Evolutionary conservation across 2,797 vertebrate genomes (phyloP).

Genomic region (Taeniopygia guttata): DNA sequence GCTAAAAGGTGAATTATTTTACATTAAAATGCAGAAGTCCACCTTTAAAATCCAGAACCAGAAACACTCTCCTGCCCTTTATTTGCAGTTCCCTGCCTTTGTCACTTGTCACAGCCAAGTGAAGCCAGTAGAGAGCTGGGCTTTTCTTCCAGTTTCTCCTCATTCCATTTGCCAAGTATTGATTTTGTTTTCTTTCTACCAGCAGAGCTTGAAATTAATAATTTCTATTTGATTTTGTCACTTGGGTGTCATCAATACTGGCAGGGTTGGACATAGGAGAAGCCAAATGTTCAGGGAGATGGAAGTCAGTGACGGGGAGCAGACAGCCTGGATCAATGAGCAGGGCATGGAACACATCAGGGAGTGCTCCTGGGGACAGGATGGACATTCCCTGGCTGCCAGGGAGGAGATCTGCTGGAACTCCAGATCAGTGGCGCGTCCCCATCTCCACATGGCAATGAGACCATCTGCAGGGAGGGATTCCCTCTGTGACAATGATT

Average conservation of each 20-base stretch:
- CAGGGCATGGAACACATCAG: background rate
- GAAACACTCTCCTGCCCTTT: background rate
- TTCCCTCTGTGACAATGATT: background rate
- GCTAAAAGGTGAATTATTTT: background rate
- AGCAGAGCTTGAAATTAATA: slow-evolving; percentile 60
- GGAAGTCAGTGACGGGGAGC: background rate
- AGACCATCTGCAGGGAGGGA: background rate
- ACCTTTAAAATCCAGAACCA: background rate
- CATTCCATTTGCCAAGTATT: slow-evolving; percentile 38
- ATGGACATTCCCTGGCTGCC: background rate
- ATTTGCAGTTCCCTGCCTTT: background rate
- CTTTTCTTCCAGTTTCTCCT: background rate
- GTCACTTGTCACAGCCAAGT: background rate
- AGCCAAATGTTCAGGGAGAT: background rate
- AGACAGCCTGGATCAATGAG: background rate
- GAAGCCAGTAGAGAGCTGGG: background rate
- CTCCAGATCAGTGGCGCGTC: background rate
- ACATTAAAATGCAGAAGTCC: background rate
- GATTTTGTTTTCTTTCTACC: slow-evolving; percentile 47
- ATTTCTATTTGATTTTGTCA: slow-evolving; percentile 38
- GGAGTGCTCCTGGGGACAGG: background rate
- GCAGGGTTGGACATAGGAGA: background rate
- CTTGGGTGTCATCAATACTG: background rate
- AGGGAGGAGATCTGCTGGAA: background rate
- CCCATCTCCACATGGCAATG: background rate